Conservation (phyloP, 2,888 invertebrate genomes). For the Synanthedon formicaeformis region DNA sequence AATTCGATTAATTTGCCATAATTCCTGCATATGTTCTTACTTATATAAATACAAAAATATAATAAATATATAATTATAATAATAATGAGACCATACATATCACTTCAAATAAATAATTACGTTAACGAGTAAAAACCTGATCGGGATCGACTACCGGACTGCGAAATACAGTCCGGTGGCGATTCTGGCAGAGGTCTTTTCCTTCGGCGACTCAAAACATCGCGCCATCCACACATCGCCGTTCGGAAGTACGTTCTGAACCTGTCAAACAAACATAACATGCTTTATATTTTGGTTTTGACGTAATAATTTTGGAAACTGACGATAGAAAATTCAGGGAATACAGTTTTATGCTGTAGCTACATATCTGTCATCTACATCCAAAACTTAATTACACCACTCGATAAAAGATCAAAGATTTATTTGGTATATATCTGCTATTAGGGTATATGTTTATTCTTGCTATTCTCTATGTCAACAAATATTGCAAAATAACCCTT, state of each 20-base stretch:
- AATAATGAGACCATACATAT: slow-evolving; percentile 26
- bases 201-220: slow-evolving; percentile 33
- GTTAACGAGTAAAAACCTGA: slow-evolving; percentile 74
- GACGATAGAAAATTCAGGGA: too few relatives aligned
- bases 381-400: too few relatives aligned
- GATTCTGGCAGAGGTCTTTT: slow-evolving; percentile 57
- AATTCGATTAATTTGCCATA: too few relatives aligned
- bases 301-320: not conserved
- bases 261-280: slow-evolving; percentile 41
- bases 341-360: too few relatives aligned
- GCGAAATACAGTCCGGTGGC: slow-evolving; percentile 62
- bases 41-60: too few relatives aligned
- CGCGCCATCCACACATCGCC: slow-evolving; percentile 75
- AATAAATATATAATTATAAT: not conserved
- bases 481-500: too few relatives aligned
- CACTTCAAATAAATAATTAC: slow-evolving; percentile 62
- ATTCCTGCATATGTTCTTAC: too few relatives aligned
- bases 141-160: slow-evolving; percentile 70
- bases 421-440: too few relatives aligned
- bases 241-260: slow-evolving; percentile 79
- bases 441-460: too few relatives aligned
- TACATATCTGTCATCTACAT: too few relatives aligned
- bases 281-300: not conserved
- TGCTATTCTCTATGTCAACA: too few relatives aligned
- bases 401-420: too few relatives aligned